These are phyloP conservation scores for Puntigrus tetrazona DNA, from an alignment of 2,113 vertebrate genomes.

Conservation along the genomic window DNA sequence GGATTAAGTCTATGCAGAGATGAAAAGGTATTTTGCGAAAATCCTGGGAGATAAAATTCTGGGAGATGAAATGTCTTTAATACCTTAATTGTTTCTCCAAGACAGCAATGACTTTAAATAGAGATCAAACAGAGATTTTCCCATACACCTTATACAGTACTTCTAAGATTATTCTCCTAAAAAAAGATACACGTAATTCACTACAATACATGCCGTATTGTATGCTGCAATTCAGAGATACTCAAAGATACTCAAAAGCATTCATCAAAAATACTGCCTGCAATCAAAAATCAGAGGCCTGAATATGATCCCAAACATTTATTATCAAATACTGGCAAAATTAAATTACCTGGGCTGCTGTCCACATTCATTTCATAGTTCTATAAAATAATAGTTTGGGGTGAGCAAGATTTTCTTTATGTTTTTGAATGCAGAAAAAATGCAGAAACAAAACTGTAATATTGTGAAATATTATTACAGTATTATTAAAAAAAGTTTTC, in stretches of 20 bases:
- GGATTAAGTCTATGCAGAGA: background rate
- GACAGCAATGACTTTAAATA: background rate
- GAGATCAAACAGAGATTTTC: background rate
- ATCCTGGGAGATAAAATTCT: background rate
- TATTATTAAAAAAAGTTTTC: background rate
- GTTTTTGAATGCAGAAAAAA: background rate
- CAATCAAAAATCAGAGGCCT: background rate
- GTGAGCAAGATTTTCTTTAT: background rate
- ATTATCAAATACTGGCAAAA: background rate
- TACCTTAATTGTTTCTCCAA: background rate
- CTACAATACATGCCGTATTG: background rate
- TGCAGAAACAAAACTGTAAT: background rate
- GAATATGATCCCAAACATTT: background rate
- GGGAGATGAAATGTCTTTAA: background rate
- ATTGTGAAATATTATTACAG: background rate
- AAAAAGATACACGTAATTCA: background rate
- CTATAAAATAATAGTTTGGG: background rate
- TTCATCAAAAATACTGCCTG: background rate
- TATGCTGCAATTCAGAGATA: background rate
- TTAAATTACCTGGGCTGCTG: background rate
- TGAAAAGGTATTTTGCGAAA: background rate
- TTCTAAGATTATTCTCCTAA: background rate
- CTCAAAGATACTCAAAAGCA: too few species aligned
- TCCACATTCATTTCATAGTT: background rate
- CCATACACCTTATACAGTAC: background rate